Base-by-base conservation (phyloP, 2,113 vertebrate genomes). In the Acrocephalus arundinaceus region DNA sequence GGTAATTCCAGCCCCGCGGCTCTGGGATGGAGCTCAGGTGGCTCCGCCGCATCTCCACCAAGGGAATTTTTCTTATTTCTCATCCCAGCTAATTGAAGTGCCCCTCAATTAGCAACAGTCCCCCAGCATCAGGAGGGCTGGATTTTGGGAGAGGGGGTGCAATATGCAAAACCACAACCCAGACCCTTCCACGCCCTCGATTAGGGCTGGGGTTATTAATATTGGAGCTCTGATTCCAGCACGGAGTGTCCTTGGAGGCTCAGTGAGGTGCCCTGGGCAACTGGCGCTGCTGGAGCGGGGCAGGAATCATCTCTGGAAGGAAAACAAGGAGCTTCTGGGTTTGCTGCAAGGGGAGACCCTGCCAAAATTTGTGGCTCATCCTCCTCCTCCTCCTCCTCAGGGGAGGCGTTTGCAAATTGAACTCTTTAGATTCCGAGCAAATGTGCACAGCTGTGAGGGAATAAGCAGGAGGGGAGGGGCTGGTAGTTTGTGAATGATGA, bases 331-430 rank as follows among this genome's bases (percentile, higher is more conserved):
- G 30, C 13, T 73, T 2, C 23, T 15, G 30, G 46, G 6, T 39
- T 55, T 87, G 73, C 48, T 73, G 78, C 24, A 35, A 2, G 28
- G 21, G 16, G 39, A 66, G 25, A 46, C 37, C 25, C 49, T 18
- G 45, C 2, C 13, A 25, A 61, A 61, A 54, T 61, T 7, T 14
- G 14, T 0, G 5, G 51, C 30, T 90, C 37, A 3, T 62, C 15
- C 15, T 25, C 30, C 65, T 70, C 35, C 35, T 35, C 35, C 35
- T 35, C 6, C 15, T 74, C 6, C 15, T 25, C 11, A 0, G 33
- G 51, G 28, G 45, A 59, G 13, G 7, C 0, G 0, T 61, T 57
- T 48, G 74, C 23, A 51, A 35, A 46, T 1, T 0, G 2, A 58
- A 13, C 6, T 27, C 28, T 41, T 52, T 15, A 4, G 49, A 76